Conservation (phyloP, 2,113 vertebrate genomes). For the Chunga burmeisteri region DNA sequence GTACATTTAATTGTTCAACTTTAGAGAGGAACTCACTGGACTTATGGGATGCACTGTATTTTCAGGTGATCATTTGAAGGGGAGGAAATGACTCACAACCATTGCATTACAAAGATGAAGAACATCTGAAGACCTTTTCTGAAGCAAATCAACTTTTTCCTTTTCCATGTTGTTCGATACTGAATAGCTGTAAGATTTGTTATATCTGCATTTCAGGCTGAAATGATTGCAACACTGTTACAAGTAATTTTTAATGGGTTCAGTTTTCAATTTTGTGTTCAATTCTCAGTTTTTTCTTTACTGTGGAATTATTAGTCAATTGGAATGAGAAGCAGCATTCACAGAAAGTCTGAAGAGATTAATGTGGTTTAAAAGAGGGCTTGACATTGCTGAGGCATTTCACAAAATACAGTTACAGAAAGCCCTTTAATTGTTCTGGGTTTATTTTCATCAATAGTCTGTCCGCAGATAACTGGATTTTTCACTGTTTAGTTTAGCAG, state of each 20-base stretch:
- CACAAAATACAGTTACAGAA: neutral
- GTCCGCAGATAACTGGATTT: neutral
- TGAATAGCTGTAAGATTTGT: neutral
- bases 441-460: neutral
- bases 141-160: neutral
- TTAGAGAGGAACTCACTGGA: neutral
- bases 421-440: neutral
- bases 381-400: neutral
- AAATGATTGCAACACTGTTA: neutral
- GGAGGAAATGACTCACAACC: neutral
- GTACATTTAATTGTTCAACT: neutral
- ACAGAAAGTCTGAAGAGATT: constrained; percentile 46
- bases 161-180: neutral
- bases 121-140: neutral
- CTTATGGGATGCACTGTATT: neutral
- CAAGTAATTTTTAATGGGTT: neutral
- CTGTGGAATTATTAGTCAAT: constrained; percentile 4
- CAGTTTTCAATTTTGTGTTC: neutral
- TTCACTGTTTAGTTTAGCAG: neutral
- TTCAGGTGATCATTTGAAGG: too few relatives aligned
- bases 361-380: constrained; percentile 28
- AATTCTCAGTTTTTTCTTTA: constrained; percentile 43
- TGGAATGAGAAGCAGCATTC: neutral
- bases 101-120: neutral
- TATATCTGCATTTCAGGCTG: neutral